A percentile compares a stretch with the other conserved stretches of the same genome.
phyloP scores from a whole-genome alignment of 2,797 vertebrate species.

The Phyllotis vaccarum region DNA sequence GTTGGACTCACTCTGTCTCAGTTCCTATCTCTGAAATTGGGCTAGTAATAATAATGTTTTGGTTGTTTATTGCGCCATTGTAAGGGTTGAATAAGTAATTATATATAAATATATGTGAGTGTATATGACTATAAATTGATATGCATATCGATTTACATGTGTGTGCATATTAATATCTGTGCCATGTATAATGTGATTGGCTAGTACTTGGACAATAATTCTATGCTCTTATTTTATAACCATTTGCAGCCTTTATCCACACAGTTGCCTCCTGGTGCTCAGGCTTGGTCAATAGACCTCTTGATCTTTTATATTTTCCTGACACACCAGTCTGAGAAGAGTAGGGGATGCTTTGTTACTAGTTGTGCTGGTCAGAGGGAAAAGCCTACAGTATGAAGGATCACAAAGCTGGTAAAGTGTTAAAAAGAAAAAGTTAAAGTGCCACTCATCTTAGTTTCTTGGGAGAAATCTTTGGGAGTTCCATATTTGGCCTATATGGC shows the following conservation, averaged over 20 bases:
- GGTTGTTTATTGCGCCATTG: not conserved
- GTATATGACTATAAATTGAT: not conserved
- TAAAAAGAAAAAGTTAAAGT: constrained; percentile 20
- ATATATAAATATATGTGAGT: not conserved
- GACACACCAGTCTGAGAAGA: not conserved
- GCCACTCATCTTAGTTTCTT: constrained; percentile 39
- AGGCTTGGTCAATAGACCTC: not conserved
- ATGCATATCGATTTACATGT: not conserved
- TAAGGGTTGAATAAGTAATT: not conserved
- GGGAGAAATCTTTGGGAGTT: not conserved
- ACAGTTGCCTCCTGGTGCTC: not conserved
- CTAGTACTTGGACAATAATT: not conserved
- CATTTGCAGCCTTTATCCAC: not conserved
- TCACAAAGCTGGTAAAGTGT: not conserved
- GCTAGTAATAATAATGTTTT: not conserved
- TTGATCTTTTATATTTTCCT: not conserved
- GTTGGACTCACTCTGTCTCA: not conserved
- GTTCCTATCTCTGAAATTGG: not conserved
- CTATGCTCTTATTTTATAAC: not conserved
- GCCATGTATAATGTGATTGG: not conserved
- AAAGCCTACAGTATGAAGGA: not conserved
- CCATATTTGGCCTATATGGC: not conserved
- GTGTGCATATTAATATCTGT: not conserved
- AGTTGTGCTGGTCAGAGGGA: not conserved
- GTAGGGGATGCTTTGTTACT: not conserved